A percentile compares a stretch with the other conserved stretches of the same genome.
phyloP scores from a whole-genome alignment of 2,888 invertebrate genomes.

The Malthinus seriepunctatus region DNA sequence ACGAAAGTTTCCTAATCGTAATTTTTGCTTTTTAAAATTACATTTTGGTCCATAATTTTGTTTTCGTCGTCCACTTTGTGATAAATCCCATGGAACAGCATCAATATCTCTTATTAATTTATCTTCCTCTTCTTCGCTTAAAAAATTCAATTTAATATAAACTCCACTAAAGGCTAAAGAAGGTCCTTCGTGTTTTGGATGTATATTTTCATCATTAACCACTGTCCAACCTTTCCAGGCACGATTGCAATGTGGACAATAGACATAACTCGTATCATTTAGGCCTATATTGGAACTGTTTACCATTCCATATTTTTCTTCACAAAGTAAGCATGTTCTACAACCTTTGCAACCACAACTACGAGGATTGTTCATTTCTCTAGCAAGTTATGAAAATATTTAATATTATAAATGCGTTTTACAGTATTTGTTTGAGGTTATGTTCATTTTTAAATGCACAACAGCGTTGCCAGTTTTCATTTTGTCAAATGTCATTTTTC shows the following conservation, averaged over 20 bases:
- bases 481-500: neutral
- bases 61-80: constrained; percentile 95
- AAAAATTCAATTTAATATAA: constrained; percentile 70
- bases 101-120: constrained; percentile 72
- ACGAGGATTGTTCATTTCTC: constrained; percentile 66
- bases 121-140: constrained; percentile 70
- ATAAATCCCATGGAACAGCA: constrained; percentile 81
- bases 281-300: constrained; percentile 43
- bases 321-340: constrained; percentile 86
- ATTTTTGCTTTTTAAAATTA: constrained; percentile 93
- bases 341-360: constrained; percentile 93
- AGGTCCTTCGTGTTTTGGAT: constrained; percentile 68
- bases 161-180: constrained; percentile 70
- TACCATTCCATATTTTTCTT: constrained; percentile 63
- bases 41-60: constrained; percentile 99
- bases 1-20: constrained; percentile 74
- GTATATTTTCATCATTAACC: constrained; percentile 58
- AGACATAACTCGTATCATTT: constrained; percentile 67
- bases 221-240: constrained; percentile 77
- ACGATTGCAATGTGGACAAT: constrained; percentile 75
- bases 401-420: neutral
- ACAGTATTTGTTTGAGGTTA: neutral
- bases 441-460: no score
- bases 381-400: no score
- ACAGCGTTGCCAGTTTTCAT: no score